Conservation (phyloP, 2,113 vertebrate genomes). For the Gallinago jamesoni region DNA sequence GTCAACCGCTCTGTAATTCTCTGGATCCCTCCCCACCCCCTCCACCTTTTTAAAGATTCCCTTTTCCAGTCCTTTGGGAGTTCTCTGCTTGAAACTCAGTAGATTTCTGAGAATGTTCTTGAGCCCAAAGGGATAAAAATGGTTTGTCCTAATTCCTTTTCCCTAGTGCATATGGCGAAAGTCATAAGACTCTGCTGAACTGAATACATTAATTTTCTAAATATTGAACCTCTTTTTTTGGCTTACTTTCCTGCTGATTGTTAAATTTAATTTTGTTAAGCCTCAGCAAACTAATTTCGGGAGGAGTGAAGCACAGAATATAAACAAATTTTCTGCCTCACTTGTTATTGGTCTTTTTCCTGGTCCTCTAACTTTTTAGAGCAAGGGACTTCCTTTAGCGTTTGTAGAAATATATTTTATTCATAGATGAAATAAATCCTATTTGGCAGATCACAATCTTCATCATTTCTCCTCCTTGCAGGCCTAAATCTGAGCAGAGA, state of each 20-base stretch:
- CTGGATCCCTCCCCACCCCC: neutral
- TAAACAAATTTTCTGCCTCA: neutral
- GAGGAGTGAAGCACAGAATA: neutral
- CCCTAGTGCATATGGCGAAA: neutral
- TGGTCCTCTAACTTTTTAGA: neutral
- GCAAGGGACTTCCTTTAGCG: neutral
- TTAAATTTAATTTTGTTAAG: slow-evolving; percentile 40
- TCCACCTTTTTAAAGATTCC: neutral
- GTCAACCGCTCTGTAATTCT: neutral
- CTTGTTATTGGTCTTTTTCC: neutral
- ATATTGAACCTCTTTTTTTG: neutral
- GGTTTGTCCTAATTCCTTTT: neutral
- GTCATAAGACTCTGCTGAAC: neutral
- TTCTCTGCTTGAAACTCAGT: neutral
- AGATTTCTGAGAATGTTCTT: neutral
- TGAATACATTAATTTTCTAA: slow-evolving; percentile 7
- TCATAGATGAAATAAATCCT: neutral
- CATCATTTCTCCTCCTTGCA: neutral
- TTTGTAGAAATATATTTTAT: neutral
- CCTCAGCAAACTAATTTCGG: neutral
- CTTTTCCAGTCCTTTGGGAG: neutral
- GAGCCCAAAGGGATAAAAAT: neutral
- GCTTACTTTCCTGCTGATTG: slow-evolving; percentile 13
- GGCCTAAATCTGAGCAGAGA: neutral
- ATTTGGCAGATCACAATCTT: neutral